Conservation (phyloP, 2,113 vertebrate species). For the Melanostigma gelatinosum region DNA sequence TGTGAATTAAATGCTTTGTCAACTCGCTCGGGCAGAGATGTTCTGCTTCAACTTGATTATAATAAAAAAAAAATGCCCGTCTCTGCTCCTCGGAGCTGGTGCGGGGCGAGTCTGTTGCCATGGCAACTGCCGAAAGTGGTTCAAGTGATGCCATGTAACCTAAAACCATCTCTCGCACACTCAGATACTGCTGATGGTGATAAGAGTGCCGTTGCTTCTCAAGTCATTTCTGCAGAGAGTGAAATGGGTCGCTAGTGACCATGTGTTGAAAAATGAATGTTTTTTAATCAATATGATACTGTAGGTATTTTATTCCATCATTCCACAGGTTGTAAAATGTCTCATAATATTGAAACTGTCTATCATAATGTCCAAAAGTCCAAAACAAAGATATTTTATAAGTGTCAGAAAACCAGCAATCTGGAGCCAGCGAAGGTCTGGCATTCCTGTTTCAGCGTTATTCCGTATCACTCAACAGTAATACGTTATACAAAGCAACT, state of each 20-base stretch:
- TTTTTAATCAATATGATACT: not conserved
- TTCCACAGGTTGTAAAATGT: not conserved
- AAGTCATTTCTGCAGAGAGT: not conserved
- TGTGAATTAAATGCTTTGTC: not conserved
- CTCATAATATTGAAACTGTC: not conserved
- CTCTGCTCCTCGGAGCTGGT: not conserved
- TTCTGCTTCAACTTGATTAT: not conserved
- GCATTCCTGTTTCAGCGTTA: not conserved
- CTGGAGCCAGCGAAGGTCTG: not conserved
- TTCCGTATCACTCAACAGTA: not conserved
- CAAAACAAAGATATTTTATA: not conserved
- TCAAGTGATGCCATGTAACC: not conserved
- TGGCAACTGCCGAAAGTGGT: conserved; percentile 26
- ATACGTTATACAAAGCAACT: not conserved
- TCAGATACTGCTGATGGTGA: not conserved
- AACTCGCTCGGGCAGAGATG: not conserved
- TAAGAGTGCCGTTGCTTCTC: not conserved
- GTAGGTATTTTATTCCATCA: not conserved
- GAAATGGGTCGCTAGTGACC: not conserved
- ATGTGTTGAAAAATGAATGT: not conserved
- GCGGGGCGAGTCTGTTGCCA: conserved; percentile 41
- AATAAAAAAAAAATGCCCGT: too few relatives aligned
- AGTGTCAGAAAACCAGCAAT: not conserved
- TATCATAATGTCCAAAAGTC: not conserved
- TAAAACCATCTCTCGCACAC: not conserved